Percentiles rank a stretch among this genome's conserved stretches.
Conservation (phyloP, 2,888 invertebrate species). For the Hipparchia semele region DNA sequence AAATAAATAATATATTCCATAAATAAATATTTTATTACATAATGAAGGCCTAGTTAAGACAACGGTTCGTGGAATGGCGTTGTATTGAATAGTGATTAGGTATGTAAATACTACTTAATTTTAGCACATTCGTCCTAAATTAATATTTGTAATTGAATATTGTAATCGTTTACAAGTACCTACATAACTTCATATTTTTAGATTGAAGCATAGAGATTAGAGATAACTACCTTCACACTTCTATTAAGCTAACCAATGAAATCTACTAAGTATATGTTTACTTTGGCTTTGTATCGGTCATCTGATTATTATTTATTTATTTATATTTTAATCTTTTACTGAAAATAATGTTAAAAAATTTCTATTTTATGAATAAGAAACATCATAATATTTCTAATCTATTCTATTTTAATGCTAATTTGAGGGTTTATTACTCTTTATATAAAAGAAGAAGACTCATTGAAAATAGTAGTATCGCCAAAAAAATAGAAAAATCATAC, state of each 20-base stretch:
- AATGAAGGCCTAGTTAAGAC: constrained; percentile 5
- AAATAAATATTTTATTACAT: constrained; percentile 8
- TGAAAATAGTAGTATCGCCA: background rate
- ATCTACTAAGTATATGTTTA: background rate
- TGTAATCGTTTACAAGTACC: background rate
- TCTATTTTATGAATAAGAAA: too few species aligned
- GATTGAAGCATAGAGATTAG: too few species aligned
- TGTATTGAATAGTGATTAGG: background rate
- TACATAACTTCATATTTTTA: background rate
- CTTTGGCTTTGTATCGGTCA: too few species aligned
- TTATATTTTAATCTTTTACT: too few species aligned
- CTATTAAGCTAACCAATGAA: background rate
- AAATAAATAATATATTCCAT: constrained; percentile 10
- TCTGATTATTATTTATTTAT: too few species aligned
- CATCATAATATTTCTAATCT: too few species aligned
- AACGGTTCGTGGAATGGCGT: constrained; percentile 4
- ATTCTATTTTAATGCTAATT: background rate
- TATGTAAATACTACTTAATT: background rate
- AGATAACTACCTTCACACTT: too few species aligned
- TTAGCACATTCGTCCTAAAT: constrained; percentile 4
- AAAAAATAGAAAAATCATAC: background rate
- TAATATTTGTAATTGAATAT: constrained; percentile 4
- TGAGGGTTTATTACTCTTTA: background rate
- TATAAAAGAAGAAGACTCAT: background rate
- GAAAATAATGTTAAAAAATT: too few species aligned